Percentiles rank a stretch among this genome's conserved stretches.
Evolutionary conservation across 2,113 vertebrate species (phyloP).

Genomic region (Pionites leucogaster): DNA sequence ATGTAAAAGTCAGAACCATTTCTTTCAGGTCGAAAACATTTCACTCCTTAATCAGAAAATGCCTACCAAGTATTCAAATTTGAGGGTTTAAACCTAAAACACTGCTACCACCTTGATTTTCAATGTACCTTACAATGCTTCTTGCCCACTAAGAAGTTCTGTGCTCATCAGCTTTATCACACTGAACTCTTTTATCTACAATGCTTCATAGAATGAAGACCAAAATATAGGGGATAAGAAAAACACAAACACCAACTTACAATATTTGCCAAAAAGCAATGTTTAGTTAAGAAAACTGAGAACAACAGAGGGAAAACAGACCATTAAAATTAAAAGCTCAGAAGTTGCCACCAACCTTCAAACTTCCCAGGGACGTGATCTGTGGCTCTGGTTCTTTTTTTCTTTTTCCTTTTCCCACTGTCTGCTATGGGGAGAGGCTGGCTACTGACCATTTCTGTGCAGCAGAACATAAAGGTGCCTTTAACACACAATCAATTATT

Average conservation of each 20-base stretch:
- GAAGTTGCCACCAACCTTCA: constrained; percentile 79
- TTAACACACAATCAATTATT: background rate
- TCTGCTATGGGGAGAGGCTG: constrained; percentile 85
- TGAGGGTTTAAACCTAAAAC: background rate
- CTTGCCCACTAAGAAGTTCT: background rate
- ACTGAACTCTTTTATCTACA: background rate
- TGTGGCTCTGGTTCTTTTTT: constrained; percentile 86
- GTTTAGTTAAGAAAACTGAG: background rate
- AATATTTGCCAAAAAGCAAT: background rate
- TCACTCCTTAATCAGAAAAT: background rate
- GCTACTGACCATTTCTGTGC: constrained; percentile 85
- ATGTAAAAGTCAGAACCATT: background rate
- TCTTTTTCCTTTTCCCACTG: constrained; percentile 86
- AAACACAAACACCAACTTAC: background rate
- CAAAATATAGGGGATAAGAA: background rate
- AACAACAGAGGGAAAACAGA: background rate
- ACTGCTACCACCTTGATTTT: background rate
- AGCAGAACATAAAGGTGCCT: constrained; percentile 41
- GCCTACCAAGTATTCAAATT: background rate
- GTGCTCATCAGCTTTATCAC: background rate
- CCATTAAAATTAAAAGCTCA: background rate
- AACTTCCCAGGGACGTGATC: constrained; percentile 87
- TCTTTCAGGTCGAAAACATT: background rate
- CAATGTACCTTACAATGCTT: background rate
- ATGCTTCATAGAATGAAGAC: background rate